Evolutionary conservation across 2,888 invertebrate genomes (phyloP), one percentile per base, ranked within the genome.

Genomic region (Toxonevra muliebris): DNA sequence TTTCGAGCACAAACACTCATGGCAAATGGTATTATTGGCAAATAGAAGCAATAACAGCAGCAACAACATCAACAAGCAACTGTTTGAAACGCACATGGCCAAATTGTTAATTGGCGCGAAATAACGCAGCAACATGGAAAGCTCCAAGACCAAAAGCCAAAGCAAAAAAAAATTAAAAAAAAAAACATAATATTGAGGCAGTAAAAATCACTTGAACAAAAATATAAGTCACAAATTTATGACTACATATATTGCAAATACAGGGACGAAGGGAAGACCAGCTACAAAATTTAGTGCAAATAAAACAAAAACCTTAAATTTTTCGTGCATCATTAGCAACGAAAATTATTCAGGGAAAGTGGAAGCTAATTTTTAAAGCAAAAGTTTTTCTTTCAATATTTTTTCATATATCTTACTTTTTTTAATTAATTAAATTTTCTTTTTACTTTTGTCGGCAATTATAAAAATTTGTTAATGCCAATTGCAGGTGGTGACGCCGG

Each of bases 401-500:
- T 30, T 30, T 40, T 54, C 15, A 43, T 43, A 61, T 70, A 52
- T 70, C 63, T 62, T 61, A 55, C 66, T 68, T 70, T 66, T 69
- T 71, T 73, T 74, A 72, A 74, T 74, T 74, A 74, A 74, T 72
- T 68, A 71, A 72, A 68, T 69, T 71, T 69, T 67, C 63, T 60
- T 61, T 59, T 63, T n/a, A n/a, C 43, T 30, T 30, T 48, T n/a
- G 45, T 63, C 19, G 70, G 71, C 73, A 74, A 73, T 75, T 73
- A 73, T 66, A 30, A 2, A 30, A 30, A 71, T 40, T 72, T 74
- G 73, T 74, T 73, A 73, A 75, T 72, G 75, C 68, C 74, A 75
- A 68, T 72, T 70, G 68, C 75, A 75, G 73, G 73, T 74, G 73
- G 73, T 74, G 75, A 69, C 73, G 72, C 64, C 63, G 13, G 59